Conservation (phyloP, 2,113 vertebrate genomes). For the Taurulus bubalis region DNA sequence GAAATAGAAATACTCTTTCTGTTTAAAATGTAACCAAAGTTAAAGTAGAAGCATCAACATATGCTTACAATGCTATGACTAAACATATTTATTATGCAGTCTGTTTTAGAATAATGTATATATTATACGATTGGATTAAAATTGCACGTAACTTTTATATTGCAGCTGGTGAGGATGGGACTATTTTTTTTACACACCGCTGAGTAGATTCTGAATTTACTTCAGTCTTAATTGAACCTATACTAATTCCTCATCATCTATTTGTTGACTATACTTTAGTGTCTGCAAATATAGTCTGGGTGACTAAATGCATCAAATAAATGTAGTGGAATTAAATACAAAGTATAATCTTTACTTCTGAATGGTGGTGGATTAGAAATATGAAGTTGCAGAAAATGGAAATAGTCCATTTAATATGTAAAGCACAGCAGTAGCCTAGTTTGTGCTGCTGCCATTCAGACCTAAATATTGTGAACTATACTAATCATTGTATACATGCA, state of each 20-base stretch:
- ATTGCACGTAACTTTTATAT: background rate
- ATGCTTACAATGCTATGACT: background rate
- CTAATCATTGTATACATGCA: no score
- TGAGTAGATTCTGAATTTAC: background rate
- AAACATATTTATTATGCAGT: background rate
- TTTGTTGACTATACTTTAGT: no score
- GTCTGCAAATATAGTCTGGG: no score
- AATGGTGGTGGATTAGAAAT: no score
- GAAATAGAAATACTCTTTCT: background rate
- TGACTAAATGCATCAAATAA: no score
- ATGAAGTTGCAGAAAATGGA: no score
- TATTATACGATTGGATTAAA: background rate
- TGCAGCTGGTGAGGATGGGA: background rate
- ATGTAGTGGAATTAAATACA: no score
- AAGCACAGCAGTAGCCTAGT: background rate
- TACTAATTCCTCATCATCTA: no score
- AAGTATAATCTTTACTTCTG: no score
- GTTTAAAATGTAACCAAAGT: background rate
- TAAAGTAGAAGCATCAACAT: background rate
- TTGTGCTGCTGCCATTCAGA: no score
- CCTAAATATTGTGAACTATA: no score
- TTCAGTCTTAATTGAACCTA: no score
- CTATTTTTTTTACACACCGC: background rate
- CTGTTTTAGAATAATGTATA: background rate
- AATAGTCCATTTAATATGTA: background rate